Evolutionary conservation across 2,888 invertebrate species (phyloP).

Genomic region (Aleiodes leptofemur): DNA sequence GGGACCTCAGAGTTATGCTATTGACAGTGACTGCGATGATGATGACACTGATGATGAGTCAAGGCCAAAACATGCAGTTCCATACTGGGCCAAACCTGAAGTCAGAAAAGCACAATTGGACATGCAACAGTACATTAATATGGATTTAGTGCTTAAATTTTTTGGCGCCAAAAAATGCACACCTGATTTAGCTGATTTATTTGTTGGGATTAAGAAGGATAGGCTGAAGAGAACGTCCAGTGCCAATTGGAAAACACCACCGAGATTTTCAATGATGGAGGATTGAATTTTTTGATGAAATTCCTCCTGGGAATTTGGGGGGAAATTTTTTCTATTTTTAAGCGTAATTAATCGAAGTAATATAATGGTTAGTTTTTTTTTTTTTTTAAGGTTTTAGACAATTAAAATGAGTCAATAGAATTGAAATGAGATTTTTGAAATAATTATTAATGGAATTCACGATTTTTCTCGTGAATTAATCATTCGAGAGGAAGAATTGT

Average conservation of each 20-base stretch:
- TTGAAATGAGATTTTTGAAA: not conserved
- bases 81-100: slow-evolving; percentile 73
- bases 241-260: slow-evolving; percentile 85
- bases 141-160: slow-evolving; percentile 77
- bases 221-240: slow-evolving; percentile 84
- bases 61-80: slow-evolving; percentile 69
- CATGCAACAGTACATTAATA: slow-evolving; percentile 75
- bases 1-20: slow-evolving; percentile 62
- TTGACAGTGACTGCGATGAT: slow-evolving; percentile 72
- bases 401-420: not conserved
- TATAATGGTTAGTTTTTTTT: no score
- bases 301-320: not conserved
- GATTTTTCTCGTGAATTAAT: no score
- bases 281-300: slow-evolving; percentile 27
- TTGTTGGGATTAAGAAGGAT: slow-evolving; percentile 81
- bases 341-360: not conserved
- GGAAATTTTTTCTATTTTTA: not conserved
- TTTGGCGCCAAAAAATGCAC: slow-evolving; percentile 76
- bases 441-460: not conserved
- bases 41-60: slow-evolving; percentile 70
- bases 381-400: not conserved
- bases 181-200: slow-evolving; percentile 82
- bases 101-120: slow-evolving; percentile 75
- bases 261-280: slow-evolving; percentile 78
- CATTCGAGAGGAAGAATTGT: not conserved